phyloP scores from a whole-genome alignment of 1,140 invertebrate genomes.

The Hormaphis cornu region DNA sequence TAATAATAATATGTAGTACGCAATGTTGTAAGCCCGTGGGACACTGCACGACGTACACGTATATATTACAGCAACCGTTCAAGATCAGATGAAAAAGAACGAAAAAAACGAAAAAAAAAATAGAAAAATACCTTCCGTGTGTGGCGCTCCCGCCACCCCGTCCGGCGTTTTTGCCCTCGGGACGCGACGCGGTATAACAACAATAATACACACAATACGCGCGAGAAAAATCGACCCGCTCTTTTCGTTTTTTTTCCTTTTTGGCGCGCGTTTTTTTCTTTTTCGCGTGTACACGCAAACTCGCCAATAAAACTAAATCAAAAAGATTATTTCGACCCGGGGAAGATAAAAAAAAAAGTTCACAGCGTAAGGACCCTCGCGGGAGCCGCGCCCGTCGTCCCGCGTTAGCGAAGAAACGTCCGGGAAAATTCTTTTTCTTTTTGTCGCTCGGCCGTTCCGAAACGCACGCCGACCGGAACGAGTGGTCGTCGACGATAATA shows the following conservation, averaged over 20 bases:
- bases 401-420: not conserved
- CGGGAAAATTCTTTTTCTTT: slow-evolving; percentile 17
- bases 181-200: not conserved
- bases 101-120: not conserved
- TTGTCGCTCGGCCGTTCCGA: not conserved
- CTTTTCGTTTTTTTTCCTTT: not conserved
- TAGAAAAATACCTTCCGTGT: too few species aligned
- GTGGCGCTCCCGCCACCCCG: not conserved
- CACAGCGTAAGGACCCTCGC: slow-evolving; percentile 22
- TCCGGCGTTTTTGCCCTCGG: too few species aligned
- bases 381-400: slow-evolving; percentile 22
- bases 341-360: slow-evolving; percentile 31
- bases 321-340: slow-evolving; percentile 29
- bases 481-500: not conserved
- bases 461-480: too few species aligned
- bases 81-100: not conserved
- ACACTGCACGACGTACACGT: not conserved
- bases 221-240: slow-evolving; percentile 17
- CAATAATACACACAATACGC: too few species aligned
- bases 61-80: not conserved
- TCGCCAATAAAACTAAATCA: slow-evolving; percentile 31
- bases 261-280: not conserved
- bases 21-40: slow-evolving; percentile 3
- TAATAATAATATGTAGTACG: too few species aligned
- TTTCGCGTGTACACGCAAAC: not conserved